phyloP scores from a whole-genome alignment of 2,888 invertebrate genomes.

The Lepidonotus clava region DNA sequence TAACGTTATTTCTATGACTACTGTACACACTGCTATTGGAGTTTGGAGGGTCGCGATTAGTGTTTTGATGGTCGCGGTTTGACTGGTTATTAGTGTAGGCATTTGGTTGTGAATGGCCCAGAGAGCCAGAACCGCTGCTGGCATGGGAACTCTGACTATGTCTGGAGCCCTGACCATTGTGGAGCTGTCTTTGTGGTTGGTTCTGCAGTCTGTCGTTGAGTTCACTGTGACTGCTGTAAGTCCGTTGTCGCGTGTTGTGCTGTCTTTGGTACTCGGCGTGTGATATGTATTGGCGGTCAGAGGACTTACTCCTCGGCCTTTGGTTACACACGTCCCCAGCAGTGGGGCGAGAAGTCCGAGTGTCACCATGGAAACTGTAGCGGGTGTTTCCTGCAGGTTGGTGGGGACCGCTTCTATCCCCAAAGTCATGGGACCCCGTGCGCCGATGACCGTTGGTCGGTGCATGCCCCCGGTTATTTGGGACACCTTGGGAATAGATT shows the following conservation, averaged over 20 bases:
- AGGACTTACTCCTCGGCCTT: constrained; percentile 12
- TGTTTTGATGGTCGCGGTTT: too few species aligned
- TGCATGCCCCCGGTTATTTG: not conserved
- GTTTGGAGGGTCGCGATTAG: not conserved
- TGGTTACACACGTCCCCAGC: constrained; percentile 4
- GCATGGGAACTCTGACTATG: constrained; percentile 21
- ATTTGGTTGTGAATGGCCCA: not conserved
- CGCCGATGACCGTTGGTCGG: not conserved
- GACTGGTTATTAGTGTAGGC: too few species aligned
- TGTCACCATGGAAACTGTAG: constrained; percentile 47
- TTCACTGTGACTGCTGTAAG: constrained; percentile 30
- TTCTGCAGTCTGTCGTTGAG: not conserved
- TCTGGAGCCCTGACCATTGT: constrained; percentile 3
- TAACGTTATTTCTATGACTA: not conserved
- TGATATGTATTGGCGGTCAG: constrained; percentile 20
- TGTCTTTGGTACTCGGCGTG: constrained; percentile 38
- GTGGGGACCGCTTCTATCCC: not conserved
- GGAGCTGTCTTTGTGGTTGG: not conserved
- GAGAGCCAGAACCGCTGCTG: constrained; percentile 20
- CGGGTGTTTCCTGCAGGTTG: not conserved
- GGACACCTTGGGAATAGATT: not conserved
- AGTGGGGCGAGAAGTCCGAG: not conserved
- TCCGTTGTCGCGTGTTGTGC: not conserved
- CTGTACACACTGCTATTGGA: not conserved
- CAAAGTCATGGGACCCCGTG: not conserved